Evolutionary conservation across 2,113 vertebrate species (phyloP).

Genomic region (Tursiops truncatus): DNA sequence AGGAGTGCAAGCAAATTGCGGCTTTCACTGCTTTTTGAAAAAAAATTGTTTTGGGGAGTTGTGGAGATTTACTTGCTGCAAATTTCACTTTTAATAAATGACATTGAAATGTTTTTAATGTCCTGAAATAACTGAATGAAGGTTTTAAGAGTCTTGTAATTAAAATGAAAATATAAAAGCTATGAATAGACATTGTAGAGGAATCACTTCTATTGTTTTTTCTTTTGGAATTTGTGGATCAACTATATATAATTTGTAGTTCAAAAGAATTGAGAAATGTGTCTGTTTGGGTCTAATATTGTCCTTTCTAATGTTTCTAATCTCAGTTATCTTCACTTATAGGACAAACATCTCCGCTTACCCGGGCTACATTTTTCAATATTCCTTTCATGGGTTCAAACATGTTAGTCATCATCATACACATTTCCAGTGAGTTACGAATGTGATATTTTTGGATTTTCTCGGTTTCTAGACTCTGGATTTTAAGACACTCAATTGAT

Average conservation of each 20-base stretch:
- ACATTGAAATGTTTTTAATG: not conserved
- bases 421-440: not conserved
- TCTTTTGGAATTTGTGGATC: not conserved
- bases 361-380: not conserved
- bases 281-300: not conserved
- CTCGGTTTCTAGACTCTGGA: not conserved
- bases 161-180: not conserved
- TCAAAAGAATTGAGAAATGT: not conserved
- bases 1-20: slow-evolving; percentile 10
- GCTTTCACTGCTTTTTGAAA: not conserved
- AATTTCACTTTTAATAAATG: not conserved
- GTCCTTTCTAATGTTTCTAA: not conserved
- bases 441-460: not conserved
- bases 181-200: not conserved
- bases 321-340: not conserved
- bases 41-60: not conserved
- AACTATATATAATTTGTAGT: not conserved
- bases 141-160: not conserved
- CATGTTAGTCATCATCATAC: not conserved
- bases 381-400: not conserved
- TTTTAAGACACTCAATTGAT: not conserved
- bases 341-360: not conserved
- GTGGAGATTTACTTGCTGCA: not conserved
- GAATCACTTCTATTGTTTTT: not conserved
- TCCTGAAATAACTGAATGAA: not conserved